Conservation (phyloP, 2,888 invertebrate genomes). For the Brenthis daphne region DNA sequence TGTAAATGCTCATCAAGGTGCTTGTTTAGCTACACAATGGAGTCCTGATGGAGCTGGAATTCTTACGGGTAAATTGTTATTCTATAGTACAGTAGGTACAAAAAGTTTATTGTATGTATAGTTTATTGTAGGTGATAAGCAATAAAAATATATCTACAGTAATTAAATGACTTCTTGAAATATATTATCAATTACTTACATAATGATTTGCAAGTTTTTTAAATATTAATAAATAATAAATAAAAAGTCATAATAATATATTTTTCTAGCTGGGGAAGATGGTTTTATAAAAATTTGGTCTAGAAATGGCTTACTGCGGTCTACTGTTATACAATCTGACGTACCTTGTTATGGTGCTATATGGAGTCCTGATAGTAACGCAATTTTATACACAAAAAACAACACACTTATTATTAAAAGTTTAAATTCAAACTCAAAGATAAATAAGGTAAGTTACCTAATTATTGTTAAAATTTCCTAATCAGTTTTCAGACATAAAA, state of each 20-base stretch:
- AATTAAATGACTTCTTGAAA: too few species aligned
- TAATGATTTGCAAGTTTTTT: too few species aligned
- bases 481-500: neutral
- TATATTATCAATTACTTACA: too few species aligned
- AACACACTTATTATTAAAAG: slow-evolving; percentile 86
- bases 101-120: too few species aligned
- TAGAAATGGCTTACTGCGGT: slow-evolving; percentile 95
- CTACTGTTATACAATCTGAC: slow-evolving; percentile 91
- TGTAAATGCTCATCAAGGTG: slow-evolving; percentile 95
- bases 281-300: slow-evolving; percentile 99
- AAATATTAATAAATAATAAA: too few species aligned
- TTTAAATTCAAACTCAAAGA: slow-evolving; percentile 87
- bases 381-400: slow-evolving; percentile 87
- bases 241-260: too few species aligned
- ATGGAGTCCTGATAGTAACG: slow-evolving; percentile 89
- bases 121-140: too few species aligned
- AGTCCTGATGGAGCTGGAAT: slow-evolving; percentile 97
- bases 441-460: slow-evolving; percentile 87
- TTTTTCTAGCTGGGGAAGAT: slow-evolving; percentile 93
- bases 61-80: slow-evolving; percentile 85
- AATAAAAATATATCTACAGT: too few species aligned
- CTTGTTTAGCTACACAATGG: slow-evolving; percentile 95
- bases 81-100: neutral
- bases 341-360: slow-evolving; percentile 91
- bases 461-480: neutral